Conservation (phyloP, 2,797 vertebrate genomes). For the Melanotaenia parkinsoni region DNA sequence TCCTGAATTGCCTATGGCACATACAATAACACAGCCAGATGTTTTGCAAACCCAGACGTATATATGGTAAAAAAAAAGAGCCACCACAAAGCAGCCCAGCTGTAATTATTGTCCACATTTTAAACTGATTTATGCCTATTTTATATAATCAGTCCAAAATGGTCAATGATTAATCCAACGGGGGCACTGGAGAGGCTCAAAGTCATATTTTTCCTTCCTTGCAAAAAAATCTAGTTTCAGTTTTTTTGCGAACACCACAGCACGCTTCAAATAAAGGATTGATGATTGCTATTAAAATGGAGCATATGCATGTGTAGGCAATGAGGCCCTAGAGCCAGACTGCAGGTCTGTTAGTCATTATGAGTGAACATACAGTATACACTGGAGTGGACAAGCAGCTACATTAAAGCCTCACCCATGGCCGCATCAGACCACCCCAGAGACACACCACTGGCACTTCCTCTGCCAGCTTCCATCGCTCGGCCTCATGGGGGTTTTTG, state of each 20-base stretch:
- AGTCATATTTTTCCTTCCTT: constrained; percentile 31
- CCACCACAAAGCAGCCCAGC: constrained; percentile 33
- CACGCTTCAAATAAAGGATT: constrained; percentile 61
- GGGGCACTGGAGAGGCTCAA: constrained; percentile 5
- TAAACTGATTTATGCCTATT: constrained; percentile 51
- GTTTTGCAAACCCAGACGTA: constrained; percentile 52
- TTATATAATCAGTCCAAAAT: constrained; percentile 42
- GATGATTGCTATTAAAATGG: constrained; percentile 68
- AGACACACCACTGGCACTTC: constrained; percentile 75
- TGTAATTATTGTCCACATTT: constrained; percentile 59
- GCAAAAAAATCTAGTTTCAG: constrained; percentile 19
- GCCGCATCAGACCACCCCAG: constrained; percentile 76
- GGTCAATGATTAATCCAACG: constrained; percentile 45
- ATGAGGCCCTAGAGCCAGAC: constrained; percentile 64
- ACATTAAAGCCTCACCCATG: constrained; percentile 75
- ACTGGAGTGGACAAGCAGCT: constrained; percentile 71
- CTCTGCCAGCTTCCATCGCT: constrained; percentile 53
- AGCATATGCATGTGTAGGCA: constrained; percentile 74
- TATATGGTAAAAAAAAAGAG: constrained; percentile 45
- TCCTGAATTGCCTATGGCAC: constrained; percentile 37
- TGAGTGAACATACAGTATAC: constrained; percentile 74
- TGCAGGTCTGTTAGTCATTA: constrained; percentile 80
- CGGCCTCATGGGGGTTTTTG: constrained; percentile 52
- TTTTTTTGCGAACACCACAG: constrained; percentile 16
- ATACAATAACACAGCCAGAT: constrained; percentile 68